Evolutionary conservation across 2,113 vertebrate species (phyloP).

Genomic region (Poeciliopsis occidentalis): DNA sequence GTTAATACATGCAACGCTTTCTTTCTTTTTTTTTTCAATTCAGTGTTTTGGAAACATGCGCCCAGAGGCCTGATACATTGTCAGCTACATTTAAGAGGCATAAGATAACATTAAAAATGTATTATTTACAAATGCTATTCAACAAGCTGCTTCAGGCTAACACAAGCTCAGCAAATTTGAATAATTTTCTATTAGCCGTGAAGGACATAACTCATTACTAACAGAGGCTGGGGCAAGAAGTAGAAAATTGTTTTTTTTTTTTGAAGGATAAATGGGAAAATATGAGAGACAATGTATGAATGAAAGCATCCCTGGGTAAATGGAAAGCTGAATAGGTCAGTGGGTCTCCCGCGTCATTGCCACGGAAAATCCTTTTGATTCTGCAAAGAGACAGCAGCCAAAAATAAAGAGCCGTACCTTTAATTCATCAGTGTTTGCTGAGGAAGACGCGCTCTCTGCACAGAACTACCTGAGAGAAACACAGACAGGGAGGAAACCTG

Average conservation of each 20-base stretch:
- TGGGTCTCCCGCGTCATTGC: constrained; percentile 29
- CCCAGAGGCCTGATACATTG: constrained; percentile 54
- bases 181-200: constrained; percentile 38
- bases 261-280: constrained; percentile 1
- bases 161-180: constrained; percentile 43
- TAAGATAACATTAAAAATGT: constrained; percentile 48
- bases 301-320: constrained; percentile 9
- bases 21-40: constrained; percentile 38
- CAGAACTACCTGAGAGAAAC: constrained; percentile 33
- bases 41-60: constrained; percentile 50
- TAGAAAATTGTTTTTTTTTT: background rate
- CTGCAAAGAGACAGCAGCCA: constrained; percentile 18
- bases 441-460: constrained; percentile 2
- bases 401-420: constrained; percentile 16
- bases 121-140: constrained; percentile 49
- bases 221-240: constrained; percentile 5
- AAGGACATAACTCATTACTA: constrained; percentile 38
- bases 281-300: background rate
- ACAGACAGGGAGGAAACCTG: constrained; percentile 6
- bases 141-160: constrained; percentile 54
- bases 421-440: constrained; percentile 61
- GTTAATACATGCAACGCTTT: constrained; percentile 70
- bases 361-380: constrained; percentile 60
- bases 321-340: constrained; percentile 51
- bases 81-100: constrained; percentile 34